Percentiles rank a stretch among this genome's conserved stretches.
Evolutionary conservation across 2,888 invertebrate species (phyloP).

Genomic region (Clusia tigrina): DNA sequence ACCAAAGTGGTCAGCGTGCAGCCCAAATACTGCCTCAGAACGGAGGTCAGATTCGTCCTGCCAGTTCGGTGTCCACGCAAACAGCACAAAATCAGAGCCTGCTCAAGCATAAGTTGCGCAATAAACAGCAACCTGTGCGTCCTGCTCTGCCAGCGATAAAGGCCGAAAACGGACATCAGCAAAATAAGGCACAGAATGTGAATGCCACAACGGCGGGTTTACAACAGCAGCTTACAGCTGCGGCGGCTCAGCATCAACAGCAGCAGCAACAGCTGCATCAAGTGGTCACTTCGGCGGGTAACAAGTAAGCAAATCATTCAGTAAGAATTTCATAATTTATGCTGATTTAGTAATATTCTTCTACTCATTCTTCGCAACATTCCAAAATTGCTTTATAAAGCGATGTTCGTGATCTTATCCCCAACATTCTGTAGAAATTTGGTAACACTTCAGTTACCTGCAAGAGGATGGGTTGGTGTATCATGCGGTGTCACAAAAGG

Average conservation of each 20-base stretch:
- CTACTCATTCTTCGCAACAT: too few relatives aligned
- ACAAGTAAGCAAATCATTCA: slow-evolving; percentile 64
- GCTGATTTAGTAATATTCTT: too few relatives aligned
- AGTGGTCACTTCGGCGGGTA: slow-evolving; percentile 65
- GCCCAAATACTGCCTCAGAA: slow-evolving; percentile 72
- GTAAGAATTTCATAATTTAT: background rate
- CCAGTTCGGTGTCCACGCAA: slow-evolving; percentile 85
- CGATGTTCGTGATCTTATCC: too few relatives aligned
- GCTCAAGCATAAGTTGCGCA: slow-evolving; percentile 69
- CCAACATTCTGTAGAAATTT: too few relatives aligned
- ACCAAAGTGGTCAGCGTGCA: slow-evolving; percentile 49
- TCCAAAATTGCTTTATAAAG: too few relatives aligned
- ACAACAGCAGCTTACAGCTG: slow-evolving; percentile 58
- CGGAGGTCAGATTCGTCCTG: slow-evolving; percentile 73
- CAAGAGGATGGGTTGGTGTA: too few relatives aligned
- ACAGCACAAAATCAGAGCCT: slow-evolving; percentile 68
- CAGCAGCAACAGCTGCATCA: slow-evolving; percentile 63
- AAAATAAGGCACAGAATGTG: slow-evolving; percentile 28
- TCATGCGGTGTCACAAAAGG: too few relatives aligned
- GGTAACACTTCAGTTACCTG: too few relatives aligned
- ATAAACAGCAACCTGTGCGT: slow-evolving; percentile 73
- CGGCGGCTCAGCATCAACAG: slow-evolving; percentile 61
- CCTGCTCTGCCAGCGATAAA: slow-evolving; percentile 73
- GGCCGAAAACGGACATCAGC: slow-evolving; percentile 75
- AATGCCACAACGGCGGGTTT: slow-evolving; percentile 56